Percentiles rank a stretch among this genome's conserved stretches.
These are phyloP conservation scores for Merluccius polli DNA, from an alignment of 2,797 vertebrate genomes.

Conservation along the genomic window DNA sequence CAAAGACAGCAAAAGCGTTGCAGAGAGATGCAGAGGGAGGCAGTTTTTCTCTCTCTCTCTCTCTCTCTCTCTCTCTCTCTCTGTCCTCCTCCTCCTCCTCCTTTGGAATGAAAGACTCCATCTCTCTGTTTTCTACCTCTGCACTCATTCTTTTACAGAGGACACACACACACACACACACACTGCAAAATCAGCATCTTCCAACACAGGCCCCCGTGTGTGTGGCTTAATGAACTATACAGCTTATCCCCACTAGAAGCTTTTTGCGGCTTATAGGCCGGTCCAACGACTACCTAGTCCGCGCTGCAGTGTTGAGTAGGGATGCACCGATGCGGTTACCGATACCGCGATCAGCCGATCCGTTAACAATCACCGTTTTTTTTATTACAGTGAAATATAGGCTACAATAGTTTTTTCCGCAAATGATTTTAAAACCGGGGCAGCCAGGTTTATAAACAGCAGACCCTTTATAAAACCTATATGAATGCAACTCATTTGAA, in stretches of 20 bases:
- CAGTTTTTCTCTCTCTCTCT: slow-evolving; percentile 29
- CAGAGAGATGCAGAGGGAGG: slow-evolving; percentile 56
- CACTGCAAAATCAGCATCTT: slow-evolving; percentile 76
- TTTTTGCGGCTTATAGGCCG: slow-evolving; percentile 68
- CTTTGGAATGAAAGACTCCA: slow-evolving; percentile 21
- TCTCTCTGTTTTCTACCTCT: slow-evolving; percentile 34
- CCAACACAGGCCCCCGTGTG: slow-evolving; percentile 52
- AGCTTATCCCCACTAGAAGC: slow-evolving; percentile 66
- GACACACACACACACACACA: slow-evolving; percentile 33
- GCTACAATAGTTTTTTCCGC: too few species aligned
- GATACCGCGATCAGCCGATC: too few species aligned
- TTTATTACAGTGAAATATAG: too few species aligned
- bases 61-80: neutral
- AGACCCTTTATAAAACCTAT: too few species aligned
- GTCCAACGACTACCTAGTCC: slow-evolving; percentile 32
- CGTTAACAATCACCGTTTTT: too few species aligned
- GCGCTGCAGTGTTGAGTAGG: slow-evolving; percentile 51
- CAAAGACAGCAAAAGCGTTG: slow-evolving; percentile 40
- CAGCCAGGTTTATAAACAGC: too few species aligned
- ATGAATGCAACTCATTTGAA: too few species aligned
- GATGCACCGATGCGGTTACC: too few species aligned
- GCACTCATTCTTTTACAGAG: slow-evolving; percentile 61
- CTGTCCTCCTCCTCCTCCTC: slow-evolving; percentile 18
- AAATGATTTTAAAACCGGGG: too few species aligned
- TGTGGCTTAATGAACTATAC: slow-evolving; percentile 72